phyloP scores from a whole-genome alignment of 2,888 invertebrate genomes.

The Hypsopygia costalis region DNA sequence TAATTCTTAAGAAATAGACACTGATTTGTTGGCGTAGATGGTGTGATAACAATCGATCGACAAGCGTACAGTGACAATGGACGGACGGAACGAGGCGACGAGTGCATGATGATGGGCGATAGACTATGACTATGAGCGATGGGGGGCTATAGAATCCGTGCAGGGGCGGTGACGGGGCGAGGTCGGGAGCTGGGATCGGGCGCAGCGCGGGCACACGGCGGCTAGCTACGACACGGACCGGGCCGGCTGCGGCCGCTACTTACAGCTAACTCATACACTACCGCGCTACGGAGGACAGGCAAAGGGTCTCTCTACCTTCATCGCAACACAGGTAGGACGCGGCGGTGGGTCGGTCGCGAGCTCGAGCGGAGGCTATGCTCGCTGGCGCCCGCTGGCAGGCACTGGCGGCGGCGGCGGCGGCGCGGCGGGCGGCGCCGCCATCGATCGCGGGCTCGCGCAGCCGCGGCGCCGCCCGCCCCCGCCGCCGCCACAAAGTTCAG shows the following conservation, averaged over 20 bases:
- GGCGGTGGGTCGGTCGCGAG: constrained; percentile 30
- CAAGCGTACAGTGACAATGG: neutral
- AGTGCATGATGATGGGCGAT: constrained; percentile 5
- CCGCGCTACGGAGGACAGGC: constrained; percentile 48
- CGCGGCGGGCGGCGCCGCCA: constrained; percentile 15
- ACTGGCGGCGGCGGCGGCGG: constrained; percentile 15
- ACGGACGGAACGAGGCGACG: neutral
- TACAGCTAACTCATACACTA: constrained; percentile 67
- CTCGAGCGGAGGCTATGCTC: constrained; percentile 34
- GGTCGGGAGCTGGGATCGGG: constrained; percentile 28
- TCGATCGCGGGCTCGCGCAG: constrained; percentile 8
- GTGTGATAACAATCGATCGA: constrained; percentile 2
- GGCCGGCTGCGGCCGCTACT: constrained; percentile 50
- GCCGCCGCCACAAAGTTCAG: constrained; percentile 29
- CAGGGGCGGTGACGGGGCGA: constrained; percentile 24
- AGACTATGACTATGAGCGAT: too few relatives aligned
- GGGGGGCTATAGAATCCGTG: constrained; percentile 23
- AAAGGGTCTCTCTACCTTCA: constrained; percentile 69
- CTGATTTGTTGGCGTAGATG: neutral
- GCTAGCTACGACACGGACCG: constrained; percentile 55
- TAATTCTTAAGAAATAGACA: neutral
- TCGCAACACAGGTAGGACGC: constrained; percentile 59
- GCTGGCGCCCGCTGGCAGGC: constrained; percentile 36
- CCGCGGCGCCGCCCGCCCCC: constrained; percentile 19
- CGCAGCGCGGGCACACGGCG: constrained; percentile 28